Percentiles rank a stretch among this genome's conserved stretches.
Conservation (phyloP, 2,113 vertebrate genomes). For the Megatriorchis doriae region DNA sequence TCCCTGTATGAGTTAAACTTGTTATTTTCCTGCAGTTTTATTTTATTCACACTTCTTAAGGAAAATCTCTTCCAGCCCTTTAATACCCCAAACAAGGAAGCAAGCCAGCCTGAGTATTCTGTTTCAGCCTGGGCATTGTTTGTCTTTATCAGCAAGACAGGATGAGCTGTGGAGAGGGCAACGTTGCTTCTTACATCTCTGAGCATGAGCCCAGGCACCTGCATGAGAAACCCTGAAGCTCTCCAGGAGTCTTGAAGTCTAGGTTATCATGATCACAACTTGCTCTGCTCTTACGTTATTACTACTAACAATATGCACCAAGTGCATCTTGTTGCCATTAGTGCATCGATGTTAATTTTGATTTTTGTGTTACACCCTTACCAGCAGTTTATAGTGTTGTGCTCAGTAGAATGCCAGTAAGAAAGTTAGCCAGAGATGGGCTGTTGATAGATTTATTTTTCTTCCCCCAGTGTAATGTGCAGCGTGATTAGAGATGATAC, state of each 20-base stretch:
- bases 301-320: not conserved
- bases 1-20: not conserved
- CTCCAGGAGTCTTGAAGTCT: not conserved
- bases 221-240: not conserved
- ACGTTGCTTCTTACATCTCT: not conserved
- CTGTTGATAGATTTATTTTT: not conserved
- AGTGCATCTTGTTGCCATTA: not conserved
- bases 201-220: not conserved
- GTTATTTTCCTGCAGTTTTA: not conserved
- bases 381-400: not conserved
- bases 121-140: not conserved
- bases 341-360: fast-evolving
- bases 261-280: not conserved
- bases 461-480: not conserved
- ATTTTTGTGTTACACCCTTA: not conserved
- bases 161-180: not conserved
- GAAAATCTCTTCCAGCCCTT: not conserved
- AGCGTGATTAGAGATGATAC: not conserved
- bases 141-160: not conserved
- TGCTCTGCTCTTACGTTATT: not conserved
- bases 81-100: not conserved
- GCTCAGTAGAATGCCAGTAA: not conserved
- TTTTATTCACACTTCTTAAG: not conserved
- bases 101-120: not conserved
- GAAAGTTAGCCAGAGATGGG: not conserved